Base-by-base conservation (phyloP, 2,888 invertebrate species). In the Catonia carolina region DNA sequence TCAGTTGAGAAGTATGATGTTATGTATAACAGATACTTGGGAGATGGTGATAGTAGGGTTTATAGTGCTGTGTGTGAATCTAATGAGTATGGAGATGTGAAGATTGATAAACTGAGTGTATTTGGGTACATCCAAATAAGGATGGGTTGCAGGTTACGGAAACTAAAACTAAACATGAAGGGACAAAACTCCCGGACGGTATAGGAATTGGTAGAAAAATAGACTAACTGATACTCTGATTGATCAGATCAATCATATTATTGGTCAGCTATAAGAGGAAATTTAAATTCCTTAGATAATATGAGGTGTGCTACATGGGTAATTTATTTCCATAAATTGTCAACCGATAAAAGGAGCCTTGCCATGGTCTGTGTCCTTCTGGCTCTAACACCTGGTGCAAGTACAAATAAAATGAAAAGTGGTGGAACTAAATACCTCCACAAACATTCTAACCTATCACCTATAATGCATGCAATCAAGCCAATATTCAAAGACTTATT, bases 171-270 rank as follows among this genome's bases (percentile, higher is more conserved):
- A 22, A n/a, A n/a, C n/a, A n/a, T n/a, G n/a, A n/a, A n/a, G n/a
- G n/a, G n/a, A n/a, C n/a, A 18, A 18, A 18, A 41, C 20, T 41
- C 17, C 22, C 41, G 18, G 41, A 41, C 22, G 41, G 41, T 22
- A 12, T 41, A 12, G 18, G 20, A 41, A 1, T 41, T 20, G 41
- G 41, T 41, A 22, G 18, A 41, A 5, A 22, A 14, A 41, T 4
- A 41, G 41, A 41, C 22, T 41, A 22, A 41, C 41, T 20, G 41
- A 41, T 41, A 22, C 41, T 41, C 20, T 12, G 12, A 41, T 41
- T 41, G 41, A 41, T 41, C 41, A 41, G 22, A 12, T 41, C 41
- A 41, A 41, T 41, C 41, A 20, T 41, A 41, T 41, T 41, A 17
- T 41, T 18, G 41, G 20, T 17, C 17, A 20, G 41, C 41, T 15